Percentiles rank a stretch among this genome's conserved stretches.
Evolutionary conservation across 2,113 vertebrate species (phyloP).

Genomic region (Geothlypis trichas): DNA sequence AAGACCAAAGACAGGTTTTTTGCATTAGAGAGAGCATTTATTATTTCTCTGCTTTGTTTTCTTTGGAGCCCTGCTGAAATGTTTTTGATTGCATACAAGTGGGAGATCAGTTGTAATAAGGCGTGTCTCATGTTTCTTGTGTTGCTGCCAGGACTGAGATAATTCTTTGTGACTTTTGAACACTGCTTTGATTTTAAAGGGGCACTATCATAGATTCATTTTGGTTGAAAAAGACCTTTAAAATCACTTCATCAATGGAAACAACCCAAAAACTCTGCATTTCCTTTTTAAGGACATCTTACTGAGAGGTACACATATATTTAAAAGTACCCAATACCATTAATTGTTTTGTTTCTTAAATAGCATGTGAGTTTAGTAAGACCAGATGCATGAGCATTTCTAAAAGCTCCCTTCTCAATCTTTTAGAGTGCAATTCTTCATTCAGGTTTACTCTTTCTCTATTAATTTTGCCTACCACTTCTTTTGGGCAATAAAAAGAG

Average conservation of each 20-base stretch:
- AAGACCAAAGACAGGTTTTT: background rate
- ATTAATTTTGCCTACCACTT: background rate
- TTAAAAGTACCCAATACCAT: background rate
- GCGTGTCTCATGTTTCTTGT: background rate
- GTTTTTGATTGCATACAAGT: background rate
- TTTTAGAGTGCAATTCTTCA: background rate
- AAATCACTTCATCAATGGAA: background rate
- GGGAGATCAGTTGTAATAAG: constrained; percentile 26
- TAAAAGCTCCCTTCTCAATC: background rate
- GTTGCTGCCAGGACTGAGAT: background rate
- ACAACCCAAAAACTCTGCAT: background rate
- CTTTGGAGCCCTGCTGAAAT: constrained; percentile 26
- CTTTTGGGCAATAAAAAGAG: background rate
- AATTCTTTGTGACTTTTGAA: background rate
- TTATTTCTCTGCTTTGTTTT: constrained; percentile 46
- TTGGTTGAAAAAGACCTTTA: background rate
- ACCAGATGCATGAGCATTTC: background rate
- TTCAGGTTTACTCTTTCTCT: background rate
- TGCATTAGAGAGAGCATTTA: constrained; percentile 33
- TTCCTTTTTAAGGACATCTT: background rate
- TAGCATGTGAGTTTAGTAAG: background rate
- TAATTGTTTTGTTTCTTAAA: background rate
- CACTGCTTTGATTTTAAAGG: constrained; percentile 1
- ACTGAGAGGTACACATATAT: background rate
- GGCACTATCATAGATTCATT: background rate